phyloP scores from a whole-genome alignment of 2,888 invertebrate genomes.

The Chrysopilus asiliformis region DNA sequence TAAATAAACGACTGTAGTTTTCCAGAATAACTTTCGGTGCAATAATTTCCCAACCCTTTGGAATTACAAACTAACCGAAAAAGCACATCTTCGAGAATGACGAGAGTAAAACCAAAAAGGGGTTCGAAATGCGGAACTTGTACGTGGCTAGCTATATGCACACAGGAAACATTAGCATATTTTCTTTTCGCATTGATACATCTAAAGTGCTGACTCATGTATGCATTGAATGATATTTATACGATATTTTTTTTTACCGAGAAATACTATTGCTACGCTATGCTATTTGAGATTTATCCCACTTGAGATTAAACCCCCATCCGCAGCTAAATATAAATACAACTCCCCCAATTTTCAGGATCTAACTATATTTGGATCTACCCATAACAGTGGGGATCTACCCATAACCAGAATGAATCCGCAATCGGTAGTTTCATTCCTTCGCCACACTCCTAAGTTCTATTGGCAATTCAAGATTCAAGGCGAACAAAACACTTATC shows the following conservation, averaged over 20 bases:
- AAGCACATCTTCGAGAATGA: not conserved
- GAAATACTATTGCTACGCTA: slow-evolving; percentile 11
- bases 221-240: slow-evolving; percentile 13
- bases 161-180: slow-evolving; percentile 15
- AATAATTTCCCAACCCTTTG: slow-evolving; percentile 14
- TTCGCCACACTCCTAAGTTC: too few species aligned
- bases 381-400: too few species aligned
- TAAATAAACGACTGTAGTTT: too few species aligned
- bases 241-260: too few species aligned
- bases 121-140: slow-evolving; percentile 1
- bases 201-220: slow-evolving; percentile 15
- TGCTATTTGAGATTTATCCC: slow-evolving; percentile 10
- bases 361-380: too few species aligned
- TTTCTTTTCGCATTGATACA: slow-evolving; percentile 14
- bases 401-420: too few species aligned
- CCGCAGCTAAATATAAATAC: not conserved
- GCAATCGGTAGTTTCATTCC: too few species aligned
- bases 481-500: too few species aligned
- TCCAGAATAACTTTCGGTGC: slow-evolving; percentile 12
- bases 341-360: too few species aligned
- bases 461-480: too few species aligned
- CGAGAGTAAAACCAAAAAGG: slow-evolving; percentile 7
- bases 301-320: slow-evolving; percentile 5
- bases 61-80: slow-evolving; percentile 13
- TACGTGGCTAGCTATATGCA: not conserved